Evolutionary conservation across 2,888 invertebrate genomes (phyloP).

Genomic region (Chymomyza amoena): DNA sequence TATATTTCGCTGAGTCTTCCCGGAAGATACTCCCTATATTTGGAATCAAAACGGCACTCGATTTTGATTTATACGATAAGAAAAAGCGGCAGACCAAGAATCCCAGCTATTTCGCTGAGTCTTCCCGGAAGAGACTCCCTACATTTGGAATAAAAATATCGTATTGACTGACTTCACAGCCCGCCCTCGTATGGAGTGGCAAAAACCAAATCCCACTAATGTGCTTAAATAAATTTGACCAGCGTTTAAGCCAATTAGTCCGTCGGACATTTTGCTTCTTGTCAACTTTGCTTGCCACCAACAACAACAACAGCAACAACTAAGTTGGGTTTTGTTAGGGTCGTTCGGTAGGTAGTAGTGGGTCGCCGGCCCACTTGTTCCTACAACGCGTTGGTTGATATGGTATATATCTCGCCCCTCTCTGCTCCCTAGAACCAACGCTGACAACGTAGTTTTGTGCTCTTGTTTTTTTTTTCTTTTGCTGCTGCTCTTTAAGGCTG

Average conservation of each 20-base stretch:
- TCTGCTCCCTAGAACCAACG: slow-evolving; percentile 16
- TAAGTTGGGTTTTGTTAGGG: not conserved
- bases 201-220: slow-evolving; percentile 75
- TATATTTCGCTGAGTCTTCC: no score
- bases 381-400: slow-evolving; percentile 51
- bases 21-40: no score
- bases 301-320: not conserved
- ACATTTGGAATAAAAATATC: not conserved
- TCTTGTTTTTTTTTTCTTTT: slow-evolving; percentile 14
- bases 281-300: slow-evolving; percentile 66
- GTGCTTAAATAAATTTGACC: slow-evolving; percentile 74
- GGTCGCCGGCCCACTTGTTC: slow-evolving; percentile 60
- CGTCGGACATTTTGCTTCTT: slow-evolving; percentile 78
- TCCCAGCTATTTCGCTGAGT: no score
- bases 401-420: slow-evolving; percentile 23
- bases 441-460: slow-evolving; percentile 59
- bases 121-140: no score
- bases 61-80: no score
- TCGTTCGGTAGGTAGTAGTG: slow-evolving; percentile 23
- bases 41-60: not conserved
- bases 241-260: slow-evolving; percentile 77
- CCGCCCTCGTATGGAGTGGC: slow-evolving; percentile 22
- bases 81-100: no score
- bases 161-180: no score
- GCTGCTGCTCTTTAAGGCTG: not conserved